Evolutionary conservation across 2,888 invertebrate species (phyloP).

Genomic region (Synanthedon formicaeformis): DNA sequence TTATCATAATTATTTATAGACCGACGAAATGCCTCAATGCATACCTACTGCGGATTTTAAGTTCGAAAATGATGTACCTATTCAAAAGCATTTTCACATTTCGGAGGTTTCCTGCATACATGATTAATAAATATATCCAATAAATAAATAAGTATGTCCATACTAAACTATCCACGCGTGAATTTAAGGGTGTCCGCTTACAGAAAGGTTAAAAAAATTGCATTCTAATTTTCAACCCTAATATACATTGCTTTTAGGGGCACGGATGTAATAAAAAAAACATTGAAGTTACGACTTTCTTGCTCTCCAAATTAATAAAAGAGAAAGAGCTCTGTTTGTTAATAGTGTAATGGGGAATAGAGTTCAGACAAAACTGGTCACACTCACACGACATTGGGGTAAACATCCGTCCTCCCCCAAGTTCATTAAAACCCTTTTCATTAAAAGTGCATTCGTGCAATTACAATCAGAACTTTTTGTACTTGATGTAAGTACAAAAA

Average conservation of each 20-base stretch:
- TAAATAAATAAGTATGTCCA: conserved; percentile 5
- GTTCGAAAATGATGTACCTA: no score
- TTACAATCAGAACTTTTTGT: conserved; percentile 35
- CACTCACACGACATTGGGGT: conserved; percentile 12
- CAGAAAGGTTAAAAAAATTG: conserved; percentile 1
- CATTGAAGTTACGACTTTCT: no score
- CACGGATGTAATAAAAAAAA: no score
- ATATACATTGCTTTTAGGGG: no score
- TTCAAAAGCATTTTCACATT: no score
- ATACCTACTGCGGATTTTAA: no score
- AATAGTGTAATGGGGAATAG: not conserved
- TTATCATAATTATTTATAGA: no score
- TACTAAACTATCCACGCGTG: conserved; percentile 11
- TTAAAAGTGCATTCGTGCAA: conserved; percentile 40
- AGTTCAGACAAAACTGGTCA: conserved; percentile 17
- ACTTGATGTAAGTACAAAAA: not conserved
- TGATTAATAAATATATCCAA: no score
- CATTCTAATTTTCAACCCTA: no score
- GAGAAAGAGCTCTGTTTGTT: conserved; percentile 10
- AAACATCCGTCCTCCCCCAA: conserved; percentile 18
- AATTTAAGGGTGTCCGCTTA: conserved; percentile 12
- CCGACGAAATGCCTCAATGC: no score
- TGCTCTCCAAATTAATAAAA: no score
- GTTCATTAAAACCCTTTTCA: conserved; percentile 52
- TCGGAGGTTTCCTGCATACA: no score